Percentiles rank a stretch among this genome's conserved stretches.
Evolutionary conservation across 2,113 vertebrate genomes (phyloP).

Genomic region (Himantopus leucocephalus): DNA sequence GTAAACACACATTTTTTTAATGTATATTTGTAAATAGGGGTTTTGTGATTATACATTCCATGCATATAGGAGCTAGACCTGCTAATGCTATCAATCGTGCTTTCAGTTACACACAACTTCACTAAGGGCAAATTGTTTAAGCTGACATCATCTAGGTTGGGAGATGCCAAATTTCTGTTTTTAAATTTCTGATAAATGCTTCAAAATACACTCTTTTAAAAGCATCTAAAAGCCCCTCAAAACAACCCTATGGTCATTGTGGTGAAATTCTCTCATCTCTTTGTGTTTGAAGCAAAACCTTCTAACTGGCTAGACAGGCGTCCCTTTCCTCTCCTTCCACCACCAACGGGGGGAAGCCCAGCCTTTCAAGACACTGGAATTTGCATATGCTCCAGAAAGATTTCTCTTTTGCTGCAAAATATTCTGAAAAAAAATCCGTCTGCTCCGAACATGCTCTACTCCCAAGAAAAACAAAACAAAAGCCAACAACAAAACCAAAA

Average conservation of each 20-base stretch:
- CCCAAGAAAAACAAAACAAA: neutral
- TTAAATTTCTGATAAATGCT: neutral
- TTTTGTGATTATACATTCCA: accelerated
- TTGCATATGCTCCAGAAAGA: neutral
- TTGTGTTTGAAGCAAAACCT: neutral
- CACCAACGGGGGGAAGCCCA: neutral
- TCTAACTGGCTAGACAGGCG: accelerated
- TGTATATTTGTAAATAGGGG: neutral
- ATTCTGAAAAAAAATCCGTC: neutral
- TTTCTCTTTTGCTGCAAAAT: neutral
- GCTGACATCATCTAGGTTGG: neutral
- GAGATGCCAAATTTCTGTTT: neutral
- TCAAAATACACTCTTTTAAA: neutral
- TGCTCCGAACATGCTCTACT: neutral
- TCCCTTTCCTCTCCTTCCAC: neutral
- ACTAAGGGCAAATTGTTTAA: neutral
- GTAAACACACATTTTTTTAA: neutral
- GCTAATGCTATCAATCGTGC: neutral
- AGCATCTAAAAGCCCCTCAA: neutral
- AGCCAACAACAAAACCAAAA: neutral
- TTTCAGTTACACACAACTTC: neutral
- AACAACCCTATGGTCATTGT: neutral
- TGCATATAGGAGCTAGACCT: neutral
- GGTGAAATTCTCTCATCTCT: neutral
- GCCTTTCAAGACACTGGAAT: neutral